Evolutionary conservation across 1,140 invertebrate species (phyloP).

Genomic region (Anadara kagoshimensis): DNA sequence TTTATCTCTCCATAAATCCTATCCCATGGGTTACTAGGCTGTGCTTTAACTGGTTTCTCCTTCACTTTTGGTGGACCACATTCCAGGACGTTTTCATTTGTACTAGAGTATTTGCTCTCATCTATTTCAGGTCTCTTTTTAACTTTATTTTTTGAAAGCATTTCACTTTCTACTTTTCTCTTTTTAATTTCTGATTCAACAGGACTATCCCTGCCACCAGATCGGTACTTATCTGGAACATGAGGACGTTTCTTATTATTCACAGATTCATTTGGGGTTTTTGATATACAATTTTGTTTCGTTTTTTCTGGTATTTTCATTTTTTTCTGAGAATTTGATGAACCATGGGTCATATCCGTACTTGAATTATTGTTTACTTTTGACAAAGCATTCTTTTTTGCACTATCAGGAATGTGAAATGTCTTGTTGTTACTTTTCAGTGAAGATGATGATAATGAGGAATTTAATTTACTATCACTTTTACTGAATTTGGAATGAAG

Average conservation of each 20-base stretch:
- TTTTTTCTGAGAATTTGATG: neutral
- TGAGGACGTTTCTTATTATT: neutral
- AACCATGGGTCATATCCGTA: neutral
- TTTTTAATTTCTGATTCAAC: neutral
- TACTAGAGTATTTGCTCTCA: constrained; percentile 16
- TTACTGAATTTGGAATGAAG: too few relatives aligned
- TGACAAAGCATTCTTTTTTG: too few relatives aligned
- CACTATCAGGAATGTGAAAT: too few relatives aligned
- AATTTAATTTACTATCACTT: too few relatives aligned
- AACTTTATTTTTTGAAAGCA: neutral
- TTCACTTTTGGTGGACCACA: constrained; percentile 26
- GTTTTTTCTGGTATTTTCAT: constrained; percentile 1
- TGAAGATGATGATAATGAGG: too few relatives aligned
- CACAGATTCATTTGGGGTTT: neutral
- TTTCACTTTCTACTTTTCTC: constrained; percentile 2
- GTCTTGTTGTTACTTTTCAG: too few relatives aligned
- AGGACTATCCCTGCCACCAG: neutral
- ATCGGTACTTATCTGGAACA: neutral
- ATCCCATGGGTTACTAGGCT: constrained; percentile 23
- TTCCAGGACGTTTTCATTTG: constrained; percentile 27
- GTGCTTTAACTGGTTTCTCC: neutral
- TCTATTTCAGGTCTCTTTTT: neutral
- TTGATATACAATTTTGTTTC: constrained; percentile 9
- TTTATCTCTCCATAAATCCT: constrained; percentile 32
- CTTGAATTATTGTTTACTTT: too few relatives aligned